Evolutionary conservation across 2,888 invertebrate genomes (phyloP).

Genomic region (Tryphoninae sp.): DNA sequence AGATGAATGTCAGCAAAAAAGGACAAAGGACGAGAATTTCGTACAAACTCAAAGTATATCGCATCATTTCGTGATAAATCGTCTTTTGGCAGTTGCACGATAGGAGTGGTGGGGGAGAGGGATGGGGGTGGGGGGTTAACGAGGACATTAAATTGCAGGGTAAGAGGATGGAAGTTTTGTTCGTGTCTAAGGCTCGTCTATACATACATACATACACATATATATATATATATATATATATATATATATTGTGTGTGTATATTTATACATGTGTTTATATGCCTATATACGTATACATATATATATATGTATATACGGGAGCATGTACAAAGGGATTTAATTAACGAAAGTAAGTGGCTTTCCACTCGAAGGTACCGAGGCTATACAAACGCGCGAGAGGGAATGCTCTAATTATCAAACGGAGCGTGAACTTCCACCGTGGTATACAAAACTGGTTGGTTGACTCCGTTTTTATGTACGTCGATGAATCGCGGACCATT

Average conservation of each 20-base stretch:
- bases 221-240: constrained; percentile 9
- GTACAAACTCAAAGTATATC: background rate
- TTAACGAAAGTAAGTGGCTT: constrained; percentile 61
- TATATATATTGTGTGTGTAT: constrained; percentile 4
- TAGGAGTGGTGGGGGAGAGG: no score
- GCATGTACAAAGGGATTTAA: constrained; percentile 64
- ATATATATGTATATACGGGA: constrained; percentile 5
- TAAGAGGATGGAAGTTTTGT: constrained; percentile 5
- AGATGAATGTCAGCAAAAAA: no score
- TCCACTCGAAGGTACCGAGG: constrained; percentile 50
- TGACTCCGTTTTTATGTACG: constrained; percentile 23
- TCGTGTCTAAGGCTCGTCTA: constrained; percentile 9
- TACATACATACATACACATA: background rate
- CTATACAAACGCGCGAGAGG: constrained; percentile 22
- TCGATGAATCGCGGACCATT: constrained; percentile 4
- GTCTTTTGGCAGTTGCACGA: constrained; percentile 35
- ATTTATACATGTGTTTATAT: background rate
- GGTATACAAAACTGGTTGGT: constrained; percentile 33
- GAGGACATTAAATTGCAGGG: constrained; percentile 54
- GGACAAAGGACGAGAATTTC: background rate
- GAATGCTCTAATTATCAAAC: constrained; percentile 53
- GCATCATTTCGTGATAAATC: constrained; percentile 43
- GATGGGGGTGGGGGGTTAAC: background rate
- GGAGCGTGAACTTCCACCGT: constrained; percentile 10
- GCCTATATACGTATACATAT: background rate